Percentiles rank a stretch among this genome's conserved stretches.
Conservation (phyloP, 2,113 vertebrate genomes). For the Orientallactaga bullata region DNA sequence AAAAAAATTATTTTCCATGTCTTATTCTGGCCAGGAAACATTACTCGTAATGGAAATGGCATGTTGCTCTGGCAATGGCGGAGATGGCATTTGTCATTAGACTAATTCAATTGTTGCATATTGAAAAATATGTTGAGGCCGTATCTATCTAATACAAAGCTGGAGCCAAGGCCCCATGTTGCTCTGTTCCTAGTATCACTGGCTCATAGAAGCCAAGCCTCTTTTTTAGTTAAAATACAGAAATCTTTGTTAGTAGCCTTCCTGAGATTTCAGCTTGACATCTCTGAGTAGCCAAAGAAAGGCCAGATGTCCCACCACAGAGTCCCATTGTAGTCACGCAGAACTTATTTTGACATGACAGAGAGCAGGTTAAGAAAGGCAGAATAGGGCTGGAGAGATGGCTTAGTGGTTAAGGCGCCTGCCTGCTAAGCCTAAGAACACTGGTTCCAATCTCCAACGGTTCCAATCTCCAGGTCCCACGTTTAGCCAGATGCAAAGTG, state of each 20-base stretch:
- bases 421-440: too few species aligned
- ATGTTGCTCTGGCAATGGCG: conserved; percentile 45
- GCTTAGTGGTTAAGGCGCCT: too few species aligned
- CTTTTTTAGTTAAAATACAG: conserved; percentile 2
- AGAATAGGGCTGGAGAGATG: too few species aligned
- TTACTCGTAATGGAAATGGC: conserved; percentile 65
- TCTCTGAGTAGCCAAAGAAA: not conserved
- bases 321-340: not conserved
- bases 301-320: not conserved
- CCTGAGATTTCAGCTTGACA: not conserved
- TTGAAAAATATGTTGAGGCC: conserved; percentile 66
- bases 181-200: not conserved
- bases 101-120: conserved; percentile 71
- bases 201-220: conserved; percentile 33
- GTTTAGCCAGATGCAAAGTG: too few species aligned
- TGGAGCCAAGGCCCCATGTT: not conserved
- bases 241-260: not conserved
- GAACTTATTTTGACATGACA: not conserved
- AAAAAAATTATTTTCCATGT: conserved; percentile 74
- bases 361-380: not conserved
- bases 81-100: conserved; percentile 72
- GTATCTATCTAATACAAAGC: conserved; percentile 65
- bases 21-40: conserved; percentile 75
- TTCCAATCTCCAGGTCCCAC: too few species aligned
- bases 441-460: too few species aligned